These are phyloP conservation scores for Corythornis leucogaster DNA, from an alignment of 2,797 vertebrate species.

Conservation along the genomic window DNA sequence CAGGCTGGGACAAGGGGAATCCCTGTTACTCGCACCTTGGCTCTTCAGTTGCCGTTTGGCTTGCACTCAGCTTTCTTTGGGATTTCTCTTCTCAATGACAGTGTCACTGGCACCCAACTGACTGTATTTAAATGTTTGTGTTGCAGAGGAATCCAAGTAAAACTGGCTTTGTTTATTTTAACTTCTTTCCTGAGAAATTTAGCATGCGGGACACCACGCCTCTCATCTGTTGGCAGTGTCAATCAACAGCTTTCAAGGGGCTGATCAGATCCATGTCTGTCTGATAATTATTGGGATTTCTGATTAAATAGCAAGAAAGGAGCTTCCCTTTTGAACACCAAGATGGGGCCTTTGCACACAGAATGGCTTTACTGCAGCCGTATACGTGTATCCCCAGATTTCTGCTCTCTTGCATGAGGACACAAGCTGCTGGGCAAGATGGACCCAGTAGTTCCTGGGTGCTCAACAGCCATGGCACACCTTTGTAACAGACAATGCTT, in stretches of 20 bases:
- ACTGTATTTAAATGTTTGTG: neutral
- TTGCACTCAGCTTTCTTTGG: neutral
- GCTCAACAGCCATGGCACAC: neutral
- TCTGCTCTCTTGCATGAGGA: neutral
- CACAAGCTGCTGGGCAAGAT: neutral
- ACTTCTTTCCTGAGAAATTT: constrained; percentile 18
- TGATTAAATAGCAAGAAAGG: neutral
- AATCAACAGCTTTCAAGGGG: neutral
- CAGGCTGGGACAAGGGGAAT: neutral
- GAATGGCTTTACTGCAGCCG: neutral
- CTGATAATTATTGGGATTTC: neutral
- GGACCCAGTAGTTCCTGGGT: neutral
- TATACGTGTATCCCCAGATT: fast-evolving
- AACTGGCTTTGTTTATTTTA: neutral
- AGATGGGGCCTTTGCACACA: neutral
- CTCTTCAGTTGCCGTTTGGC: neutral
- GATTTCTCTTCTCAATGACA: neutral
- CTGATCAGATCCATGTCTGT: neutral
- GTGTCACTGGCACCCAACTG: neutral
- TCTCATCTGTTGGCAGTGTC: neutral
- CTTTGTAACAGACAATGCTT: neutral
- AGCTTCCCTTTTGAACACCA: neutral
- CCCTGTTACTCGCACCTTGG: neutral
- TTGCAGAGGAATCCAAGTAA: neutral
- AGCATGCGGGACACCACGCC: neutral